Percentiles rank a stretch among this genome's conserved stretches.
Conservation (phyloP, 2,888 invertebrate species). For the Dasysyrphus tricinctus region DNA sequence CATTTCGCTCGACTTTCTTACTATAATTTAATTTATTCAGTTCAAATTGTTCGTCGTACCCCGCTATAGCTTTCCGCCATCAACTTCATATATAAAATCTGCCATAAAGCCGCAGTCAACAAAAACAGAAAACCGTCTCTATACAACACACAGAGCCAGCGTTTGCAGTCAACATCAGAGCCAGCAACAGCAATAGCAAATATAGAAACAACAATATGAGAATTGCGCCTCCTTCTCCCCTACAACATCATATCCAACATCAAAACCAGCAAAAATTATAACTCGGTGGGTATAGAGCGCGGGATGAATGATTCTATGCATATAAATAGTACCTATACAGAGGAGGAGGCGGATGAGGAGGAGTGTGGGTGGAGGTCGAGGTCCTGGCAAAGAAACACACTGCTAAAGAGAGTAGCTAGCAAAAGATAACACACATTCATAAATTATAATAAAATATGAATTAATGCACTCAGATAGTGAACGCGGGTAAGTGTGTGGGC, state of each 20-base stretch:
- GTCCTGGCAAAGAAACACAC: conserved; percentile 53
- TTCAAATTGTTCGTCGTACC: conserved; percentile 55
- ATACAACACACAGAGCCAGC: conserved; percentile 4
- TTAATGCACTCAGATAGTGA: conserved; percentile 73
- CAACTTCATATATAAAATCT: conserved; percentile 70
- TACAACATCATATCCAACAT: background rate
- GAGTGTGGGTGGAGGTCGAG: conserved; percentile 9
- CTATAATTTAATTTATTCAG: conserved; percentile 74
- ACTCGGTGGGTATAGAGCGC: background rate
- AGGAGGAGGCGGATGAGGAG: too few relatives aligned
- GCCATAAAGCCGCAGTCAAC: conserved; percentile 69
- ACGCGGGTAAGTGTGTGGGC: conserved; percentile 45
- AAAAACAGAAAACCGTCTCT: conserved; percentile 62
- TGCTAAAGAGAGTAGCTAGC: conserved; percentile 53
- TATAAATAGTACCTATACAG: conserved; percentile 41
- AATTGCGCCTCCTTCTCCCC: conserved; percentile 21
- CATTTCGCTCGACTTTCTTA: conserved; percentile 75
- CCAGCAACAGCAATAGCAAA: conserved; percentile 14
- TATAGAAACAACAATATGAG: conserved; percentile 50
- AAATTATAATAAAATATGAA: conserved; percentile 76
- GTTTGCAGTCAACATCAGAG: conserved; percentile 33
- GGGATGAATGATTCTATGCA: conserved; percentile 58
- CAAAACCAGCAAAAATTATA: conserved; percentile 29
- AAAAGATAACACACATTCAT: conserved; percentile 75
- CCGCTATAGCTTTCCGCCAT: background rate